Conservation (phyloP, 2,113 vertebrate species). For the Poicephalus meyeri region DNA sequence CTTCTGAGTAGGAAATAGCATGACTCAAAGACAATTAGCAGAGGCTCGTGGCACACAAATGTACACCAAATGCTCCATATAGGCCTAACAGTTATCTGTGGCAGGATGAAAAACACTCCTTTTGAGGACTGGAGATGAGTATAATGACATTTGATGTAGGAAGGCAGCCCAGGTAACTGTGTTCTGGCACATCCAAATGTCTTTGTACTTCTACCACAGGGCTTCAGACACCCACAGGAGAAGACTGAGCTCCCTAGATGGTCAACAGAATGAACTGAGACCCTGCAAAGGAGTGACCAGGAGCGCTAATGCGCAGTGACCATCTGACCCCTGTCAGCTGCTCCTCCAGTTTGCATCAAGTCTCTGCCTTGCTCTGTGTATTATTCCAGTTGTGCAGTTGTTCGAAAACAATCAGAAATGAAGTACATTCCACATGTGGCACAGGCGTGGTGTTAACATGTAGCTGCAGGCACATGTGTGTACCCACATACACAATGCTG, state of each 20-base stretch:
- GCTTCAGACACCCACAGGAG: not conserved
- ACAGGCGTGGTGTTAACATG: rapidly evolving
- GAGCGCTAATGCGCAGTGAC: not conserved
- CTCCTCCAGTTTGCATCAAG: not conserved
- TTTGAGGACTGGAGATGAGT: not conserved
- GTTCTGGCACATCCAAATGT: not conserved
- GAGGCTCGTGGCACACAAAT: not conserved
- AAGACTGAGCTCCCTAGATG: not conserved
- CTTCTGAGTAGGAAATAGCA: not conserved
- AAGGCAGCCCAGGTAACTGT: not conserved
- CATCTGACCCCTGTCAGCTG: not conserved
- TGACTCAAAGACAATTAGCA: slow-evolving; percentile 23
- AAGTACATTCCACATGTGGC: too few species aligned
- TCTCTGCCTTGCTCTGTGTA: not conserved
- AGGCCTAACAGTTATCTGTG: not conserved
- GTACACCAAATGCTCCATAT: not conserved
- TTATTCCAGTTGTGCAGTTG: not conserved
- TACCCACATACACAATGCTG: rapidly evolving
- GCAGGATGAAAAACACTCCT: not conserved
- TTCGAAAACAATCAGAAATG: not conserved
- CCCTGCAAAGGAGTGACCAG: not conserved
- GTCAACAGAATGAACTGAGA: not conserved
- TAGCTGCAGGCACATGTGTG: not conserved
- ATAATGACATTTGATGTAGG: not conserved
- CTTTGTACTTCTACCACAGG: not conserved